These are phyloP conservation scores for Leucoma salicis DNA, from an alignment of 2,888 invertebrate genomes.

Conservation along the genomic window DNA sequence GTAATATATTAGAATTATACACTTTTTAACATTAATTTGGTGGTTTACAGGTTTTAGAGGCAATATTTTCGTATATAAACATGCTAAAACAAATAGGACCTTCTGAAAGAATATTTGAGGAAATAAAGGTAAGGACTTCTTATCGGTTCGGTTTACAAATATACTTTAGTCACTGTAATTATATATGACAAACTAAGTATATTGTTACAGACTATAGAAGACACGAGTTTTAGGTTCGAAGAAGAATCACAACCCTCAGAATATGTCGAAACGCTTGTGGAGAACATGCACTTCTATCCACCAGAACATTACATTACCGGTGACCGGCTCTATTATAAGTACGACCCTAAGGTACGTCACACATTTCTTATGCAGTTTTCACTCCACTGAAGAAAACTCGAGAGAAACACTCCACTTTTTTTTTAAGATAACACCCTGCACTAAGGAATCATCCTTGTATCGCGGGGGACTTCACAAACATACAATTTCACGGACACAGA, in stretches of 20 bases:
- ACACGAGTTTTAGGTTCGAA: slow-evolving; percentile 87
- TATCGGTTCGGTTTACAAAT: not conserved
- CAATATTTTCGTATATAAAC: slow-evolving; percentile 90
- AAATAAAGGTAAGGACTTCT: slow-evolving; percentile 75
- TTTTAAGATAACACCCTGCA: too few species aligned
- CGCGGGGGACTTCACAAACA: too few species aligned
- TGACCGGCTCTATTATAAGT: slow-evolving; percentile 87
- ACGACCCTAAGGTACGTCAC: slow-evolving; percentile 83
- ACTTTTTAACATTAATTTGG: not conserved
- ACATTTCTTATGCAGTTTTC: too few species aligned
- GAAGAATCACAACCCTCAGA: slow-evolving; percentile 88
- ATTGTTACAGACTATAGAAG: slow-evolving; percentile 84
- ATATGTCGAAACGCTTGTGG: slow-evolving; percentile 89
- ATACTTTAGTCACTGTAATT: too few species aligned
- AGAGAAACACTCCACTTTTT: too few species aligned
- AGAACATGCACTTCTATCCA: slow-evolving; percentile 91
- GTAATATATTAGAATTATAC: too few species aligned
- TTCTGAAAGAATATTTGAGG: slow-evolving; percentile 85
- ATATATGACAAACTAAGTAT: too few species aligned
- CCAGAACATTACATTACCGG: slow-evolving; percentile 91
- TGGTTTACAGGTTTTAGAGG: slow-evolving; percentile 84
- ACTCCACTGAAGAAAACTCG: too few species aligned
- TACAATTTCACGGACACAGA: too few species aligned
- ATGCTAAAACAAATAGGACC: slow-evolving; percentile 87
- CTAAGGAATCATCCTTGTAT: too few species aligned